A percentile compares a stretch with the other conserved stretches of the same genome.
These are phyloP conservation scores for Prochilodus magdalenae DNA, from an alignment of 2,113 vertebrate genomes.

Conservation along the genomic window DNA sequence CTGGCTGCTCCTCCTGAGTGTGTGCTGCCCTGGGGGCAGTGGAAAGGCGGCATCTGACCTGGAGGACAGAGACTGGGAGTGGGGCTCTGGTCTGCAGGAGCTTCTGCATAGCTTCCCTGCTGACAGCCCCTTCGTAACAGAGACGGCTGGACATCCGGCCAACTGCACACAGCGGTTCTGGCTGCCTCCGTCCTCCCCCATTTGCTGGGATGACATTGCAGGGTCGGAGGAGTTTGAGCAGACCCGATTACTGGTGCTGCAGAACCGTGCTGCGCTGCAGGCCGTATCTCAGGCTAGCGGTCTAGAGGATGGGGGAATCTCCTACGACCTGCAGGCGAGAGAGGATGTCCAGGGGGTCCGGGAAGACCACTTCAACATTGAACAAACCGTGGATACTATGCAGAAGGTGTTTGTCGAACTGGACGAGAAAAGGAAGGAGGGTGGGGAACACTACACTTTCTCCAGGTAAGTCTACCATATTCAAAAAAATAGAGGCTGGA, in stretches of 20 bases:
- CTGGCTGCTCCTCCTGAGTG: slow-evolving; percentile 66
- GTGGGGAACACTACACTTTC: slow-evolving; percentile 61
- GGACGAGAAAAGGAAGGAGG: slow-evolving; percentile 75
- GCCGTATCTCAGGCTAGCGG: slow-evolving; percentile 72
- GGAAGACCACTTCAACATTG: slow-evolving; percentile 68
- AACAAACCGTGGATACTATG: slow-evolving; percentile 72
- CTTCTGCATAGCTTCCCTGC: slow-evolving; percentile 75
- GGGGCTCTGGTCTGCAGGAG: slow-evolving; percentile 76
- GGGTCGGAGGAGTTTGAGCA: slow-evolving; percentile 75
- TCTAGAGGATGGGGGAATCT: slow-evolving; percentile 68
- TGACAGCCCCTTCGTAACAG: slow-evolving; percentile 74
- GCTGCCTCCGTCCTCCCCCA: slow-evolving; percentile 70
- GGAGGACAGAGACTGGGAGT: slow-evolving; percentile 65
- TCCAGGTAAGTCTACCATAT: slow-evolving; percentile 62
- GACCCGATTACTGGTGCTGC: slow-evolving; percentile 75
- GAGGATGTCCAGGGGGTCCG: slow-evolving; percentile 72
- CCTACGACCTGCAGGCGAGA: slow-evolving; percentile 71
- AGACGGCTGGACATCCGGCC: slow-evolving; percentile 58
- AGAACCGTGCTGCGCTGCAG: slow-evolving; percentile 78
- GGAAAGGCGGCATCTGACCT: slow-evolving; percentile 29
- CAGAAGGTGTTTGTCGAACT: slow-evolving; percentile 74
- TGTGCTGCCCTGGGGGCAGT: slow-evolving; percentile 49
- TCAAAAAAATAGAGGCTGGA: too few species aligned
- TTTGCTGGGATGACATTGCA: slow-evolving; percentile 76
- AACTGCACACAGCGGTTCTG: slow-evolving; percentile 80